Percentiles rank a stretch among this genome's conserved stretches.
These are phyloP conservation scores for Schlechtendalia chinensis DNA, from an alignment of 1,140 invertebrate species.

Conservation along the genomic window DNA sequence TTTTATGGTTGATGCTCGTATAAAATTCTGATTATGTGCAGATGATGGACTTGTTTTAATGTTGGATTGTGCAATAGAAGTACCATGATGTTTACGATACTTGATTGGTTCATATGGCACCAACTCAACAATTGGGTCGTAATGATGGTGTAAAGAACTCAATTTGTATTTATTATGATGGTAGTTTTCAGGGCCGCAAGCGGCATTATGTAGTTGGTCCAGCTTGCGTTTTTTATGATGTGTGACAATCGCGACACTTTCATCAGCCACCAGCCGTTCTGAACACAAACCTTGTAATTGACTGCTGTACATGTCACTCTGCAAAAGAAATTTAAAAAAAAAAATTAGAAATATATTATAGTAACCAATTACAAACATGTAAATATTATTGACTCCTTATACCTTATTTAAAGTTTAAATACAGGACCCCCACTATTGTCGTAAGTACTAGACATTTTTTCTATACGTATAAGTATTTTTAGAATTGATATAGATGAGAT, in stretches of 20 bases:
- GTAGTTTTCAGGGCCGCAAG: constrained; percentile 43
- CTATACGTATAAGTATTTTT: no score
- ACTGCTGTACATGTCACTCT: constrained; percentile 50
- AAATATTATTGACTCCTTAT: no score
- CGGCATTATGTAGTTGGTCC: constrained; percentile 49
- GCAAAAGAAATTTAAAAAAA: neutral
- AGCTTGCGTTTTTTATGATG: constrained; percentile 52
- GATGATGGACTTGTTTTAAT: constrained; percentile 50
- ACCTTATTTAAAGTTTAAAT: no score
- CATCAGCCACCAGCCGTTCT: constrained; percentile 45
- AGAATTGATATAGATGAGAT: no score
- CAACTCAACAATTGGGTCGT: constrained; percentile 43
- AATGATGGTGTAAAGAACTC: constrained; percentile 40
- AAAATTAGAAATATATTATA: neutral
- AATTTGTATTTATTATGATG: constrained; percentile 46
- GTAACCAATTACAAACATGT: no score
- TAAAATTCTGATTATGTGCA: constrained; percentile 60
- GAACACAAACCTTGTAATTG: constrained; percentile 48
- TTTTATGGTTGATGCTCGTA: constrained; percentile 71
- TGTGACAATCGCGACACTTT: constrained; percentile 45
- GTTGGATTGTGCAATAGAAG: constrained; percentile 43
- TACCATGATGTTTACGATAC: constrained; percentile 46
- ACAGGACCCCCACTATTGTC: no score
- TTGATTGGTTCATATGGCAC: constrained; percentile 46
- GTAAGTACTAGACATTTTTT: no score